Conservation (phyloP, 2,797 vertebrate species). For the Pangasius larnaudii region DNA sequence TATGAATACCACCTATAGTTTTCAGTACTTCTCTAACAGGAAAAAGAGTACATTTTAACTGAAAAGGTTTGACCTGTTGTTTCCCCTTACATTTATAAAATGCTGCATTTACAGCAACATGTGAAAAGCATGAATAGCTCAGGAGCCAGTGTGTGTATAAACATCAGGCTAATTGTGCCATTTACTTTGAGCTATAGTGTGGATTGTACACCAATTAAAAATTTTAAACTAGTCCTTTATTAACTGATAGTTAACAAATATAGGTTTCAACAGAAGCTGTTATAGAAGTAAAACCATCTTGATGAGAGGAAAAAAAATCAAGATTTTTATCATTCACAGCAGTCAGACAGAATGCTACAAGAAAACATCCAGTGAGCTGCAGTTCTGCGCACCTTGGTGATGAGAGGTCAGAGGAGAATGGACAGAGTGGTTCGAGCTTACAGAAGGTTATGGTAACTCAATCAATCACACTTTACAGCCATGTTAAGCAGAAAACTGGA, state of each 20-base stretch:
- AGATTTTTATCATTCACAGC: background rate
- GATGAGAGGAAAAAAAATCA: background rate
- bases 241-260: background rate
- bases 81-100: background rate
- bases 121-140: conserved; percentile 8
- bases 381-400: background rate
- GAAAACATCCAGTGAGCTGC: background rate
- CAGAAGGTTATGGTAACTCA: background rate
- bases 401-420: background rate
- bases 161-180: background rate
- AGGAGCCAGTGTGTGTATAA: background rate
- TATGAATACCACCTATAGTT: background rate
- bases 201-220: background rate
- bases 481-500: background rate
- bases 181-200: background rate
- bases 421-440: background rate
- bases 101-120: background rate
- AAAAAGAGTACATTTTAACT: background rate
- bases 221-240: background rate
- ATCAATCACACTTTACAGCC: background rate
- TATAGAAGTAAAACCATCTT: background rate
- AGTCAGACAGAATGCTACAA: background rate
- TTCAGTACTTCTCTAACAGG: background rate
- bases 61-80: background rate
- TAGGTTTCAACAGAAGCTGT: background rate